Conservation (phyloP, 2,888 invertebrate genomes). For the Pocota personata region DNA sequence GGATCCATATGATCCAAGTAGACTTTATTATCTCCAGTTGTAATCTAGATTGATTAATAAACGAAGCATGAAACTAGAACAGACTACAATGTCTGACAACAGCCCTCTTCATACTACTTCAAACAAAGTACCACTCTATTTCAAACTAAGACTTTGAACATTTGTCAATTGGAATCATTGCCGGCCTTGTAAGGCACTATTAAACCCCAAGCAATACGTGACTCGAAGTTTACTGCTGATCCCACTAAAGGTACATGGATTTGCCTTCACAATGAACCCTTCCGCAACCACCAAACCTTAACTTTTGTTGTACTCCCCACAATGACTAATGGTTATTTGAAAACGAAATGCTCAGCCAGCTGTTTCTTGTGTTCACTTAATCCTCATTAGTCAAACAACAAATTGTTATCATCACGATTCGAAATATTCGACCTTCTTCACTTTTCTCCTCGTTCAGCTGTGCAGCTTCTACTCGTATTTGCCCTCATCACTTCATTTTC, state of each 20-base stretch:
- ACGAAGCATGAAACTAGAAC: no score
- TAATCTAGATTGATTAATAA: no score
- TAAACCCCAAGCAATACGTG: background rate
- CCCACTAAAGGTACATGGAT: no score
- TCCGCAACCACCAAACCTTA: background rate
- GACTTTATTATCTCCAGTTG: no score
- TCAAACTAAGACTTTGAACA: background rate
- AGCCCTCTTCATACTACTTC: no score
- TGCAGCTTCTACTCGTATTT: background rate
- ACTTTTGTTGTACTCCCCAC: background rate
- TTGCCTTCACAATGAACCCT: background rate
- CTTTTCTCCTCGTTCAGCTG: constrained; percentile 45
- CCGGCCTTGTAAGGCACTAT: background rate
- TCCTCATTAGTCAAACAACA: constrained; percentile 17
- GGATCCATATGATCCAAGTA: no score
- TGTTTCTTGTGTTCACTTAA: constrained; percentile 3
- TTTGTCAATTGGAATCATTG: background rate
- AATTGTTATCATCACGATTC: constrained; percentile 46
- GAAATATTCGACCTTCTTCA: constrained; percentile 28
- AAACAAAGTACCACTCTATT: no score
- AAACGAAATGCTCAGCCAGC: background rate
- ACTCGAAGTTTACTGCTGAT: no score
- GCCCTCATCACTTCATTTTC: constrained; percentile 37
- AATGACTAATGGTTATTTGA: constrained; percentile 11
- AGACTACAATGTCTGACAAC: no score